These are phyloP conservation scores for Drosophila mercatorum DNA, from an alignment of 2,888 invertebrate genomes.

Conservation along the genomic window DNA sequence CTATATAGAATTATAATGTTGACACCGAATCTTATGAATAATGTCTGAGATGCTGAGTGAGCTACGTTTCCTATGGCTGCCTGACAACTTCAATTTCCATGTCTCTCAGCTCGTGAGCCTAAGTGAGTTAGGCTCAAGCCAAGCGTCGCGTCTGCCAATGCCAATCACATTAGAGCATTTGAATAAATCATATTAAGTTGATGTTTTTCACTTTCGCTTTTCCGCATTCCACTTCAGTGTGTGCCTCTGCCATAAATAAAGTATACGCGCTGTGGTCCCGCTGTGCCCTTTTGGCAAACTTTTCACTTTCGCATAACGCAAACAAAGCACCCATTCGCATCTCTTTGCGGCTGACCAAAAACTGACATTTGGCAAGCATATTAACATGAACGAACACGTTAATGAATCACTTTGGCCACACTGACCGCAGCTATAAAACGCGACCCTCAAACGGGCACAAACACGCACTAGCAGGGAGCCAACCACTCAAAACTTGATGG, in stretches of 20 bases:
- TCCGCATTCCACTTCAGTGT: constrained; percentile 7
- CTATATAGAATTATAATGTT: neutral
- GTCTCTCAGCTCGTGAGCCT: neutral
- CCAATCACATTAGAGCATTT: constrained; percentile 10
- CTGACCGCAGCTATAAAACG: constrained; percentile 55
- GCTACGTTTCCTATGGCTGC: neutral
- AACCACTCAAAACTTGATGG: constrained; percentile 49
- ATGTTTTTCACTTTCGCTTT: constrained; percentile 5
- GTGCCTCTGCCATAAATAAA: constrained; percentile 43
- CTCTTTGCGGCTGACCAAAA: constrained; percentile 47
- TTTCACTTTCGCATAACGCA: constrained; percentile 50
- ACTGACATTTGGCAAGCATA: constrained; percentile 59
- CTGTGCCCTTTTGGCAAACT: constrained; percentile 38
- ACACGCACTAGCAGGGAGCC: constrained; percentile 11
- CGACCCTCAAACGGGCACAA: constrained; percentile 15
- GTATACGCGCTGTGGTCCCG: constrained; percentile 36
- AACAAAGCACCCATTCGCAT: constrained; percentile 36
- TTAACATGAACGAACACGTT: constrained; percentile 61
- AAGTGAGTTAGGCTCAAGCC: neutral
- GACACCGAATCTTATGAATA: constrained; percentile 5
- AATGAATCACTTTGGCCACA: constrained; percentile 68
- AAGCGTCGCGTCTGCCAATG: constrained; percentile 2
- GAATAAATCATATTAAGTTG: constrained; percentile 8
- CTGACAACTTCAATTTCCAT: constrained; percentile 2
- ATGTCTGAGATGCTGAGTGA: constrained; percentile 1